Evolutionary conservation across 2,797 vertebrate species (phyloP).

Genomic region (Chromis chromis): DNA sequence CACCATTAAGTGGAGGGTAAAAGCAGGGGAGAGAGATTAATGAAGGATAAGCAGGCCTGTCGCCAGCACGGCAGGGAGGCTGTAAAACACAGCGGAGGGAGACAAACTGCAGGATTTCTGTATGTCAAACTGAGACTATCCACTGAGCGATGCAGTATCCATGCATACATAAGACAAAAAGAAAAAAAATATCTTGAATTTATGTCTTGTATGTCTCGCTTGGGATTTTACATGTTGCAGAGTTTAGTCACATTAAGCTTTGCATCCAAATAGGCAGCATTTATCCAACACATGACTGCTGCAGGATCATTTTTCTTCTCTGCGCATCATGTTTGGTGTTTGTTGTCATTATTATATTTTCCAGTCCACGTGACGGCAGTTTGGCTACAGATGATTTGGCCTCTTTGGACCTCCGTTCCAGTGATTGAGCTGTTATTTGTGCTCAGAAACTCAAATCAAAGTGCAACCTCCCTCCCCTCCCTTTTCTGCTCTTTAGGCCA

Average conservation of each 20-base stretch:
- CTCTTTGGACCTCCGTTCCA: neutral
- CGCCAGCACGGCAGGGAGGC: conserved; percentile 48
- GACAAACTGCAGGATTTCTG: conserved; percentile 32
- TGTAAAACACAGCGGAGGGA: conserved; percentile 55
- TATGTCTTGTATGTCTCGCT: neutral
- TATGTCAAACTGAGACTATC: conserved; percentile 43
- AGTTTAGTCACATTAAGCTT: neutral
- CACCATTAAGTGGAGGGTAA: conserved; percentile 52
- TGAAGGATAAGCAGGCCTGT: conserved; percentile 68
- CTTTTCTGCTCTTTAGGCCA: conserved; percentile 16
- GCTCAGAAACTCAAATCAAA: neutral
- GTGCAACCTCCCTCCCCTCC: neutral
- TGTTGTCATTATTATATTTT: neutral
- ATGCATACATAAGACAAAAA: neutral
- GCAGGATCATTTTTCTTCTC: neutral
- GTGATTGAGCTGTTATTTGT: neutral
- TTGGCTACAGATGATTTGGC: neutral
- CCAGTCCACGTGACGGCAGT: neutral
- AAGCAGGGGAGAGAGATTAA: conserved; percentile 66
- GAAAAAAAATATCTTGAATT: neutral
- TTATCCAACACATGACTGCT: neutral
- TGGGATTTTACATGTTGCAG: neutral
- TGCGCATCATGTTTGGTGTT: neutral
- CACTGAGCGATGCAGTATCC: conserved; percentile 32
- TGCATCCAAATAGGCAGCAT: neutral